Conservation (phyloP, 2,888 invertebrate genomes). For the Taphrorychus bicolor region DNA sequence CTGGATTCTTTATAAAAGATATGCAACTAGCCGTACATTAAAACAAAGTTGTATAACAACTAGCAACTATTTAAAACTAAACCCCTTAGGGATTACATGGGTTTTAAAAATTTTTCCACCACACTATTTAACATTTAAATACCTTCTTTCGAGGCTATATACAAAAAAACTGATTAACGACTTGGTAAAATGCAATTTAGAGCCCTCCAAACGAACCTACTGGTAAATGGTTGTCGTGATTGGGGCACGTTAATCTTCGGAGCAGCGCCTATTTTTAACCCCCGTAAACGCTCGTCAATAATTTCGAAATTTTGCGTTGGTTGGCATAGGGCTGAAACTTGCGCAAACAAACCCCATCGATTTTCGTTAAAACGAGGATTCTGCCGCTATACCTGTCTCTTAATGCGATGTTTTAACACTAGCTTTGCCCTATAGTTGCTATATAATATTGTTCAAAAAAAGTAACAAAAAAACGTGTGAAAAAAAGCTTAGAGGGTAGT, state of each 20-base stretch:
- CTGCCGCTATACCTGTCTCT: constrained; percentile 5
- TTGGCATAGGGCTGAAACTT: constrained; percentile 22
- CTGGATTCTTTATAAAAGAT: too few relatives aligned
- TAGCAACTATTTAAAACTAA: too few relatives aligned
- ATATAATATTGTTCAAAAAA: background rate
- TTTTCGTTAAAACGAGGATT: constrained; percentile 9
- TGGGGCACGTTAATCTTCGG: constrained; percentile 17
- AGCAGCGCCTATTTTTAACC: constrained; percentile 28
- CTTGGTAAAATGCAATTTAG: background rate
- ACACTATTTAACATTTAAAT: too few relatives aligned
- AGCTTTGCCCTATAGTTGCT: background rate
- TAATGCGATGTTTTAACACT: background rate
- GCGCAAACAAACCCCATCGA: constrained; percentile 21
- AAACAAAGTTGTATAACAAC: too few relatives aligned
- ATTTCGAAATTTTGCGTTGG: constrained; percentile 34
- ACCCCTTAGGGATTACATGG: too few relatives aligned
- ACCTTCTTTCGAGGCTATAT: too few relatives aligned
- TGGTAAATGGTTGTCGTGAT: constrained; percentile 23
- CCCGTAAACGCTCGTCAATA: constrained; percentile 20
- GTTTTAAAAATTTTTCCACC: too few relatives aligned
- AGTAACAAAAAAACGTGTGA: too few relatives aligned
- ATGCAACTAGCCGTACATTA: too few relatives aligned
- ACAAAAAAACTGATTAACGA: constrained; percentile 10
- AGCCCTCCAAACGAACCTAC: background rate
- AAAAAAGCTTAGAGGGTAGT: too few relatives aligned